Evolutionary conservation across 2,888 invertebrate genomes (phyloP), one percentile per base, ranked within the genome.

Genomic region (Saturnia japonica): DNA sequence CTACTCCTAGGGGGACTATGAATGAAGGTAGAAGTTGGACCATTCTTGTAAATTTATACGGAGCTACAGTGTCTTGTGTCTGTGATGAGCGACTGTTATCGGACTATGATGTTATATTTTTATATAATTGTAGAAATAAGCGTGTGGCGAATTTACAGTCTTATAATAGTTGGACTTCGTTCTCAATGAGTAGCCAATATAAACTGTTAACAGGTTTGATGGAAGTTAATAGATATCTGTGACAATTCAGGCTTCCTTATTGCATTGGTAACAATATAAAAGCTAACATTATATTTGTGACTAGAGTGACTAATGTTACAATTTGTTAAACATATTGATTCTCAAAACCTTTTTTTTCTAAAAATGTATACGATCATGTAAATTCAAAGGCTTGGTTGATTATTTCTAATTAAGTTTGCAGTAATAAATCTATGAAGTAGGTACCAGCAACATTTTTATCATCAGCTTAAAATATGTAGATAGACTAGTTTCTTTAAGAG

Each of bases 171-270:
- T 64, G 62, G 34, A 64, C 40, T 4, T 6, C n/a, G 34, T 40
- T 28, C 62, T 34, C 11, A 40, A 64, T 64, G n/a, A n/a, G 34
- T 19, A 64, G 19, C 62, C 40, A 64, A 64, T 64, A 64, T n/a
- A n/a, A 64, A 64, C 19, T 60, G 60, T 60, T 60, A 60, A 28
- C 28, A 28, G 28, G 14, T 28, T 64, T 16, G 62, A 64, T 40
- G 62, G 12, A 22, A 57, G 57, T 25, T 11, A 57, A 25, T 57
- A 25, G 22, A 57, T 57, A 57, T 57, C 57, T 57, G 25, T 57
- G 57, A 57, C 57, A 25, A 25, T 57, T 25, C 16, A 22, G 25
- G 12, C 16, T 25, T 57, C n/a, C 57, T 57, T 57, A 57, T 57
- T 25, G 57, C 8, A 22, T 9, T 57, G 57, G 22, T 25, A 47